Evolutionary conservation across 2,113 vertebrate genomes (phyloP).

Genomic region (Ornithorhynchus anatinus): DNA sequence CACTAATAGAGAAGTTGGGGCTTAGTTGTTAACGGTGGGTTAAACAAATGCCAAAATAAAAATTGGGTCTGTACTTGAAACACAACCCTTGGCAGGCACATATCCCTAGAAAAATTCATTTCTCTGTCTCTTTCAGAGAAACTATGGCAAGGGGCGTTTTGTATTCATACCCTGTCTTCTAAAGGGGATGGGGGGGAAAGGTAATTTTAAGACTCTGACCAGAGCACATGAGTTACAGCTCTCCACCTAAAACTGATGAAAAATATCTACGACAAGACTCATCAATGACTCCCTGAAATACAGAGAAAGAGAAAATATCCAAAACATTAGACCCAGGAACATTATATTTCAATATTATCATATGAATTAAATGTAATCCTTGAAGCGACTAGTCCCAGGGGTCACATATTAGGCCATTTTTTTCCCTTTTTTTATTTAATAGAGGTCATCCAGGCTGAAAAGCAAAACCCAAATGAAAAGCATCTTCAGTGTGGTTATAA

Average conservation of each 20-base stretch:
- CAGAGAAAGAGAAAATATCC: constrained; percentile 70
- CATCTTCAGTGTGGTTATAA: constrained; percentile 83
- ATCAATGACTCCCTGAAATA: constrained; percentile 69
- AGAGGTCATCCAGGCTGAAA: constrained; percentile 84
- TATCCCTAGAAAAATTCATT: constrained; percentile 62
- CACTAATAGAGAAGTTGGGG: constrained; percentile 28
- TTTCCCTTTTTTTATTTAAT: constrained; percentile 76
- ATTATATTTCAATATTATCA: constrained; percentile 83
- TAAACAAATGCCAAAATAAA: constrained; percentile 62
- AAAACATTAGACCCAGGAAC: constrained; percentile 71
- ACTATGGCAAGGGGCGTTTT: constrained; percentile 40
- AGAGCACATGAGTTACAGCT: constrained; percentile 20
- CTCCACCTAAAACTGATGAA: constrained; percentile 38
- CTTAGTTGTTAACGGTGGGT: constrained; percentile 38
- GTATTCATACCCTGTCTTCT: constrained; percentile 38
- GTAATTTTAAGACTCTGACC: constrained; percentile 69
- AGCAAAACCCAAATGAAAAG: constrained; percentile 84
- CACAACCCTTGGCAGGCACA: constrained; percentile 48
- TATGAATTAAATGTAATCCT: constrained; percentile 84
- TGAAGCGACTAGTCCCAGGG: constrained; percentile 75
- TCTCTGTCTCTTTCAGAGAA: constrained; percentile 56
- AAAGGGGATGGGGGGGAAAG: constrained; percentile 23
- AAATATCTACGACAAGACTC: constrained; percentile 52
- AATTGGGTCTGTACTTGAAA: constrained; percentile 60
- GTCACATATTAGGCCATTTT: constrained; percentile 76